Conservation (phyloP, 2,113 vertebrate genomes). For the Sitta europaea region DNA sequence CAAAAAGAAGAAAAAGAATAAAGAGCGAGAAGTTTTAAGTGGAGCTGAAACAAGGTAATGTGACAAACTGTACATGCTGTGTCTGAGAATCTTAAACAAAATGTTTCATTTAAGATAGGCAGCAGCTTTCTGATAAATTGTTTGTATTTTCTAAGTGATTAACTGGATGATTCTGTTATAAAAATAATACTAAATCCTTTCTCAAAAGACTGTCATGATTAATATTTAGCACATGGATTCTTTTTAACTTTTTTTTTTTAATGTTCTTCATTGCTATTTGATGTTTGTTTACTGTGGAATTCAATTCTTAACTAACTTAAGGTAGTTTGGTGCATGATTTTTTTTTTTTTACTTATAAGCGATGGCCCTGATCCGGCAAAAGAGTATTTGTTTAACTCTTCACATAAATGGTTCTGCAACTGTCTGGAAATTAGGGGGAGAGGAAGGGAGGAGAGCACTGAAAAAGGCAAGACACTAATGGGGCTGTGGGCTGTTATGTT, state of each 20-base stretch:
- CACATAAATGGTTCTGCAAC: neutral
- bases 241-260: neutral
- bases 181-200: neutral
- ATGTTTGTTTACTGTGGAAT: neutral
- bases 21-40: conserved; percentile 45
- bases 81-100: neutral
- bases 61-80: neutral
- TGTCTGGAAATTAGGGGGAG: neutral
- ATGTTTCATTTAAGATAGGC: neutral
- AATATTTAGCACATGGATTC: neutral
- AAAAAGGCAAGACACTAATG: neutral
- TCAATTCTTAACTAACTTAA: neutral
- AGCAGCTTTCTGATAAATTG: neutral
- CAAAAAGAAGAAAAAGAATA: conserved; percentile 88
- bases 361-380: neutral
- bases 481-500: neutral
- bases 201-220: neutral
- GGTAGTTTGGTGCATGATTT: neutral
- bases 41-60: conserved; percentile 81
- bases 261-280: neutral
- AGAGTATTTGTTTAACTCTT: neutral
- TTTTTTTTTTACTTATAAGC: neutral
- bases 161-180: neutral
- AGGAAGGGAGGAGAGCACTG: neutral
- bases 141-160: neutral